Conservation (phyloP, 2,113 vertebrate species). For the Herpetotheres cachinnans region DNA sequence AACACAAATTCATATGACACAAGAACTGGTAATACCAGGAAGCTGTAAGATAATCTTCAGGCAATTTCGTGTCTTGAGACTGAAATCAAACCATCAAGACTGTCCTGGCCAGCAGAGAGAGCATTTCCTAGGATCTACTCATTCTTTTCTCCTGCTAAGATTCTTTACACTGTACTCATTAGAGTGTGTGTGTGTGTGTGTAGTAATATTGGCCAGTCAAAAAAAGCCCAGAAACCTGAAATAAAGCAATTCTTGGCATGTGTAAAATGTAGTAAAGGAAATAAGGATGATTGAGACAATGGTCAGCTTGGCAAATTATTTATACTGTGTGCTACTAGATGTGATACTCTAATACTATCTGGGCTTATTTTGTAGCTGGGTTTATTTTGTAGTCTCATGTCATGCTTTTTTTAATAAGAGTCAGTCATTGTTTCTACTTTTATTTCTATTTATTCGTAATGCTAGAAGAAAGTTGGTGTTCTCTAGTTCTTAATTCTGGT, state of each 20-base stretch:
- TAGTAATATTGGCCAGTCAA: not conserved
- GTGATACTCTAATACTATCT: not conserved
- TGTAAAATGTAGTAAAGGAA: not conserved
- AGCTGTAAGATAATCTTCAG: not conserved
- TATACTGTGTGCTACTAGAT: not conserved
- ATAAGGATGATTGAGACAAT: not conserved
- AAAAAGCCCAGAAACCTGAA: not conserved
- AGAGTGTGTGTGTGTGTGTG: no score
- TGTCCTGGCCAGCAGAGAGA: not conserved
- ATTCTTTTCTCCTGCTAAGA: not conserved
- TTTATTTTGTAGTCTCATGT: not conserved
- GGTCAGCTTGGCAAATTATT: not conserved
- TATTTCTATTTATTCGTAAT: not conserved
- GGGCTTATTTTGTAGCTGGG: not conserved
- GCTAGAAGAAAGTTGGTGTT: not conserved
- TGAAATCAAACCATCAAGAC: not conserved
- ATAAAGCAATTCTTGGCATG: not conserved
- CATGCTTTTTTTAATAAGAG: not conserved
- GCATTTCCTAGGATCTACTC: not conserved
- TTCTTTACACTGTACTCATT: not conserved
- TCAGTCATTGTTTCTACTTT: not conserved
- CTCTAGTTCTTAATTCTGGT: not conserved
- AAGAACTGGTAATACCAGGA: not conserved
- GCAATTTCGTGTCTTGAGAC: not conserved
- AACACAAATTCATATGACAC: not conserved